Base-by-base conservation (phyloP, 2,888 invertebrate species). In the Dicyrtomina minuta region DNA sequence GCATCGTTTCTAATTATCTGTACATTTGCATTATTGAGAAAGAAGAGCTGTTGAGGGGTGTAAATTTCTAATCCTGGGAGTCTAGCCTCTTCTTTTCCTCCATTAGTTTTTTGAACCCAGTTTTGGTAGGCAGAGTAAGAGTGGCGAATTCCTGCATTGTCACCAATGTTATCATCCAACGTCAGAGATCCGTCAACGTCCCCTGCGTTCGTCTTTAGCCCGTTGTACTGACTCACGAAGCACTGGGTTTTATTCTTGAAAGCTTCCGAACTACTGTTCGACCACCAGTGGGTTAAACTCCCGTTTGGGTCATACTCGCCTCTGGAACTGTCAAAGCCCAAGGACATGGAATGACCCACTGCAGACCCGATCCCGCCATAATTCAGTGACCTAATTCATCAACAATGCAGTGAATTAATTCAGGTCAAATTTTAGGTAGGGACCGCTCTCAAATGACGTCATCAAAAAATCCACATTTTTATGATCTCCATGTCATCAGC, bases 241-340 rank as follows among this genome's bases (percentile, higher is more conserved):
- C 95, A 96, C 80, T 93, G 89, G 0, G 92, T 89, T 73, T 90
- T 85, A 71, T 90, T 87, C 49, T 90, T 86, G 81, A 94, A 96
- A 5, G 89, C 89, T 74, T 86, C 85, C 44, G 92, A 88, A 1
- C 93, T 93, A 2, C 87, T 87, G 79, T 91, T 88, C 79, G 92
- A 90, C 95, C 95, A 96, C 95, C 95, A 96, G 79, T 92, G 90
- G 85, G 90, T 88, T 85, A 93, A 87, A 81, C 94, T 95, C 8
- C 95, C 95, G 78, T 90, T 87, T 79, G 90, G 91, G 81, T 96
- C 94, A 81, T 91, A 95, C 80, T 93, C 91, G 6, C 93, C 82
- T 89, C 90, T 90, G 85, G 90, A 90, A 81, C 90, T 90, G 78
- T 91, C 90, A 80, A 91, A 91, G 27, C 90, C 91, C 79, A 92